A percentile compares a stretch with the other conserved stretches of the same genome.
phyloP scores from a whole-genome alignment of 2,888 invertebrate species.

The Lepidocyrtinus sp. region DNA sequence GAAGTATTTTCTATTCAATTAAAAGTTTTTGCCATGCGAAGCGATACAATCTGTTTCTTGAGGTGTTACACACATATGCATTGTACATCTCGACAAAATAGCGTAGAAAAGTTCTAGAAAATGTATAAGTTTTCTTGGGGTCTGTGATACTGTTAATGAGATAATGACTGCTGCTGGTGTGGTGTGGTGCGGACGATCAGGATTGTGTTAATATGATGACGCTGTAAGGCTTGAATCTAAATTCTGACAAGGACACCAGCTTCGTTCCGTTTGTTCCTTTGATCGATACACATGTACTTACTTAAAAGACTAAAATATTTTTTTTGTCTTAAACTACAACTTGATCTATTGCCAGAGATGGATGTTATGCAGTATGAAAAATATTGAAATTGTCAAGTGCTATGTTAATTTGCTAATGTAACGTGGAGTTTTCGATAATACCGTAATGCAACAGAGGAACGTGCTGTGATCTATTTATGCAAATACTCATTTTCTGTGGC shows the following conservation, averaged over 20 bases:
- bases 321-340: neutral
- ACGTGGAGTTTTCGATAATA: too few species aligned
- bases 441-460: too few species aligned
- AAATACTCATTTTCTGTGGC: too few species aligned
- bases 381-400: too few species aligned
- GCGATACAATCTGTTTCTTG: slow-evolving; percentile 15
- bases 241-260: slow-evolving; percentile 49
- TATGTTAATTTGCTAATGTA: too few species aligned
- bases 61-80: slow-evolving; percentile 4
- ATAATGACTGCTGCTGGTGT: slow-evolving; percentile 14
- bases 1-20: neutral
- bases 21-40: slow-evolving; percentile 13
- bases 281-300: neutral
- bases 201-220: neutral
- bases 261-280: slow-evolving; percentile 41
- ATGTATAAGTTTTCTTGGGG: neutral
- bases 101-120: neutral
- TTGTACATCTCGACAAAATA: neutral
- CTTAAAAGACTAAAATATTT: neutral
- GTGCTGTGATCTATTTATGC: too few species aligned
- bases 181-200: neutral
- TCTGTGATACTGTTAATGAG: slow-evolving; percentile 17
- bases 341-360: slow-evolving; percentile 1
- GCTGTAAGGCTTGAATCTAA: neutral
- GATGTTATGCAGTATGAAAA: too few species aligned